phyloP scores from a whole-genome alignment of 2,113 vertebrate genomes.

The Platanista minor region DNA sequence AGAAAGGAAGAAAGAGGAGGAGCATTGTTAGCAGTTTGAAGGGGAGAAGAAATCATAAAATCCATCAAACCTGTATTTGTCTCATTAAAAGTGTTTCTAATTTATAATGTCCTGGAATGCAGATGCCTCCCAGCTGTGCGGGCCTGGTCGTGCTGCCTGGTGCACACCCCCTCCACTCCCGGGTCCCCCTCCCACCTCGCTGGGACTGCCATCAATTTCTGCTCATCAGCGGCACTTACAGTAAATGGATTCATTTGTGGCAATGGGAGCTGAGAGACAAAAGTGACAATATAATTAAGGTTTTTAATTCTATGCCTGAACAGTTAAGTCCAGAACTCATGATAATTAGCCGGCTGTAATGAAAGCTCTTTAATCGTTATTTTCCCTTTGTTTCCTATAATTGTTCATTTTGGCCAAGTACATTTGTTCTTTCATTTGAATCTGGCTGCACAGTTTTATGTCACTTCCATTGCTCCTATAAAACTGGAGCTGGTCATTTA shows the following conservation, averaged over 20 bases:
- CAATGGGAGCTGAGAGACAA: slow-evolving; percentile 85
- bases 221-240: slow-evolving; percentile 85
- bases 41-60: slow-evolving; percentile 73
- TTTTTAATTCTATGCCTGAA: slow-evolving; percentile 99
- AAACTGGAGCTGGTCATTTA: slow-evolving; percentile 44
- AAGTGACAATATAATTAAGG: slow-evolving; percentile 98
- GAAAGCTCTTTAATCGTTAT: slow-evolving; percentile 94
- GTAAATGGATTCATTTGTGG: slow-evolving; percentile 88
- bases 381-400: slow-evolving; percentile 87
- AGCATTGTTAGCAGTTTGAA: slow-evolving; percentile 49
- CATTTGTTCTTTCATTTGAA: slow-evolving; percentile 79
- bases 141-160: slow-evolving; percentile 71
- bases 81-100: slow-evolving; percentile 85
- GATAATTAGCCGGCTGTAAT: slow-evolving; percentile 94
- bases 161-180: slow-evolving; percentile 7
- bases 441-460: slow-evolving; percentile 52
- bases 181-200: slow-evolving; percentile 75
- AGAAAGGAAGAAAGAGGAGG: slow-evolving; percentile 58
- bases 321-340: slow-evolving; percentile 96
- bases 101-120: slow-evolving; percentile 83
- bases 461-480: slow-evolving; percentile 39
- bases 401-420: slow-evolving; percentile 81
- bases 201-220: slow-evolving; percentile 86
- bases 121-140: slow-evolving; percentile 79
- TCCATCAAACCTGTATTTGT: slow-evolving; percentile 80